Evolutionary conservation across 2,888 invertebrate genomes (phyloP).

Genomic region (Allacma fusca): DNA sequence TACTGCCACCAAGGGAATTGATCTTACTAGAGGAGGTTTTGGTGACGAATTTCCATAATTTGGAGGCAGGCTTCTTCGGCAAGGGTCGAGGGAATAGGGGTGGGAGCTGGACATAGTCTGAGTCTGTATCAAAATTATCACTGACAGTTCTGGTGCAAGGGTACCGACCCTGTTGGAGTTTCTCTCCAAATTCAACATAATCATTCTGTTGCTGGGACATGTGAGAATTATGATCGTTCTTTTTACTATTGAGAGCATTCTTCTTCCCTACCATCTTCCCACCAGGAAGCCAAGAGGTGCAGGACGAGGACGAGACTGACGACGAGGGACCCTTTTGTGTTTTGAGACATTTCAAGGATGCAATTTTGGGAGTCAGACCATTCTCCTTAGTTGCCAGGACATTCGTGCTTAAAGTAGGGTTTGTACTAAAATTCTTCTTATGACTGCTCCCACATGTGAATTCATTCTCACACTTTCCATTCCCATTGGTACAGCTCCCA

Average conservation of each 20-base stretch:
- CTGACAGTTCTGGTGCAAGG: constrained; percentile 70
- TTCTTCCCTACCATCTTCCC: constrained; percentile 39
- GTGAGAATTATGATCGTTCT: constrained; percentile 28
- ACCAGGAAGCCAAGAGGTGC: constrained; percentile 29
- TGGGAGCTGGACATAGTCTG: constrained; percentile 84
- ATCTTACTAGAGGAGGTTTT: constrained; percentile 30
- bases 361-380: constrained; percentile 59
- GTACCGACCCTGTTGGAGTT: constrained; percentile 58
- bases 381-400: constrained; percentile 48
- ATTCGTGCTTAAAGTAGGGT: constrained; percentile 2
- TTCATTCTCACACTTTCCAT: not conserved
- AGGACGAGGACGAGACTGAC: not conserved
- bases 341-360: constrained; percentile 59
- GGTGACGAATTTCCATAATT: constrained; percentile 59
- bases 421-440: constrained; percentile 37
- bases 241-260: constrained; percentile 42
- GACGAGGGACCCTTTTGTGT: constrained; percentile 45
- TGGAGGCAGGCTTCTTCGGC: constrained; percentile 56
- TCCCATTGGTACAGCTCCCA: not conserved
- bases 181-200: constrained; percentile 60
- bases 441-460: constrained; percentile 12
- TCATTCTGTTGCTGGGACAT: constrained; percentile 44
- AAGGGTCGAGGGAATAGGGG: constrained; percentile 57
- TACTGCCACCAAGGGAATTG: constrained; percentile 17
- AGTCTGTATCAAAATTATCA: constrained; percentile 85